Percentiles rank a stretch among this genome's conserved stretches.
Conservation (phyloP, 2,888 invertebrate species). For the Linnaemya tessellans region DNA sequence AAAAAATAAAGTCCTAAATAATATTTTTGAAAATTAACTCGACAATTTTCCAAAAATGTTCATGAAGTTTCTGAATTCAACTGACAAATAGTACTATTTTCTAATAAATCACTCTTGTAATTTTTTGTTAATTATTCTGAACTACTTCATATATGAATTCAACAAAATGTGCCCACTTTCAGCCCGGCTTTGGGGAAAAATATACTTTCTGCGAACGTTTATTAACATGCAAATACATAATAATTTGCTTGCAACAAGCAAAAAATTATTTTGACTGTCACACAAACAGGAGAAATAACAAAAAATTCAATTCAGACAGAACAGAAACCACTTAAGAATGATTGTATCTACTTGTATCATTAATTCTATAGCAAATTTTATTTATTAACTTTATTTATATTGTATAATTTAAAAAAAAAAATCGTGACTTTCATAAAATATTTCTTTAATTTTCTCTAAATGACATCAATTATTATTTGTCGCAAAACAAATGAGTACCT, state of each 20-base stretch:
- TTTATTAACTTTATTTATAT: constrained; percentile 18
- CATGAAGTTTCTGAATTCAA: too few species aligned
- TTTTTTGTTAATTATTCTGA: too few species aligned
- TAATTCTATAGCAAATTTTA: background rate
- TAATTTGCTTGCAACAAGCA: background rate
- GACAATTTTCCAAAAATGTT: too few species aligned
- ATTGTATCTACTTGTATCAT: background rate
- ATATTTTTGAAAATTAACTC: too few species aligned
- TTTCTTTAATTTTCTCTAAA: constrained; percentile 32
- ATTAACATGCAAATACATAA: background rate
- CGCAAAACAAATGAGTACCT: constrained; percentile 46
- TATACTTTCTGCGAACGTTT: too few species aligned
- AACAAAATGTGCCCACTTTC: too few species aligned
- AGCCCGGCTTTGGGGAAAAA: too few species aligned
- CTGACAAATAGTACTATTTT: too few species aligned
- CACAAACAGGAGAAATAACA: background rate
- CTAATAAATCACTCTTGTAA: too few species aligned
- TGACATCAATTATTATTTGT: constrained; percentile 60
- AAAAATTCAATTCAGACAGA: constrained; percentile 25
- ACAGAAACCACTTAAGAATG: constrained; percentile 6
- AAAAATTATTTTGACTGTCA: background rate
- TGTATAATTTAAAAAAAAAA: constrained; percentile 30
- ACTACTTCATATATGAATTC: too few species aligned
- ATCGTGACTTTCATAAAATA: constrained; percentile 56
- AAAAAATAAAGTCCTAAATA: too few species aligned